phyloP scores from a whole-genome alignment of 2,888 invertebrate genomes.

The Imbricaverruca yamaguchii region DNA sequence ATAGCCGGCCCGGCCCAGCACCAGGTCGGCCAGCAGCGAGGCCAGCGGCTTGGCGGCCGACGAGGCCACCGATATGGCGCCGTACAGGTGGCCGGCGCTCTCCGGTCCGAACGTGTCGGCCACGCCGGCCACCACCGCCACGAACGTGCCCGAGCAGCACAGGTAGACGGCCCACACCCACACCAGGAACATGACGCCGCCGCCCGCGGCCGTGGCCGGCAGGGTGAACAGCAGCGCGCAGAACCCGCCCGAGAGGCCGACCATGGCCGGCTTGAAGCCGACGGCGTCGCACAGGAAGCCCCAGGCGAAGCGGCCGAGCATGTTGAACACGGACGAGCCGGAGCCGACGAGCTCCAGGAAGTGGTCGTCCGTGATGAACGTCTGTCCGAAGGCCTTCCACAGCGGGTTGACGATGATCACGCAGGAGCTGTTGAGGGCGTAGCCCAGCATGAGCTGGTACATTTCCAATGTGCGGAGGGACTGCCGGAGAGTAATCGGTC shows the following conservation, averaged over 20 bases:
- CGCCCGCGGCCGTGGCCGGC: background rate
- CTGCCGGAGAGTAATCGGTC: background rate
- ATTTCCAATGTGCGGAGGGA: background rate
- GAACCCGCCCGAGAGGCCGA: background rate
- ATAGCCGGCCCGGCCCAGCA: too few relatives aligned
- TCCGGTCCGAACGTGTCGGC: too few relatives aligned
- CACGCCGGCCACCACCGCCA: too few relatives aligned
- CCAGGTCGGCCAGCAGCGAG: too few relatives aligned
- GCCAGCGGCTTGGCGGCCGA: too few relatives aligned
- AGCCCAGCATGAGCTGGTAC: background rate
- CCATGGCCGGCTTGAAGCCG: conserved; percentile 26
- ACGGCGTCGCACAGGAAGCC: conserved; percentile 36
- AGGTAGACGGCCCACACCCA: conserved; percentile 41
- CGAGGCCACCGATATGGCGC: too few relatives aligned
- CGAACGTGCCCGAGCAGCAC: conserved; percentile 27
- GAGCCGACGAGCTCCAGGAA: conserved; percentile 46
- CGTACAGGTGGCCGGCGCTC: too few relatives aligned
- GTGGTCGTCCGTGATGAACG: conserved; percentile 45
- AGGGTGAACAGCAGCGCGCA: background rate
- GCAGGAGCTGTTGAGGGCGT: background rate
- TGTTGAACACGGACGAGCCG: conserved; percentile 45
- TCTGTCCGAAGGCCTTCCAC: conserved; percentile 44
- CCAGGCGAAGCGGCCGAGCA: conserved; percentile 44
- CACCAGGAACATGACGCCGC: conserved; percentile 35
- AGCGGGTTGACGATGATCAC: conserved; percentile 30